Percentiles rank a stretch among this genome's conserved stretches.
Conservation (phyloP, 2,113 vertebrate genomes). For the Gopherus evgoodei region DNA sequence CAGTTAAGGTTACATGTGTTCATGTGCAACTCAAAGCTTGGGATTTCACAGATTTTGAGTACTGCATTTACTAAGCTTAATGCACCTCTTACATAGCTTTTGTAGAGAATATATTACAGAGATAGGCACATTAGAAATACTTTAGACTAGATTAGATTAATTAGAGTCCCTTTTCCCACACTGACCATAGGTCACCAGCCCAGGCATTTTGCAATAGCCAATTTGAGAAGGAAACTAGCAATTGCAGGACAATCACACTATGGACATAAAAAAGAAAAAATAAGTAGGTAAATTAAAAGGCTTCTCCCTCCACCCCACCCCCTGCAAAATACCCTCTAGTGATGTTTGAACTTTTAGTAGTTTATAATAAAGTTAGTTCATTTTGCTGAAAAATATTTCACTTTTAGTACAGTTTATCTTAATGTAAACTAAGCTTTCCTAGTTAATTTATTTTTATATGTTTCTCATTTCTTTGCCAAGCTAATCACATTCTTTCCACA, state of each 20-base stretch:
- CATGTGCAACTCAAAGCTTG: not conserved
- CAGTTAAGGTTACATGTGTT: not conserved
- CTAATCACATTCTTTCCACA: constrained; percentile 67
- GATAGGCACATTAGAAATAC: not conserved
- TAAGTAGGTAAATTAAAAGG: not conserved
- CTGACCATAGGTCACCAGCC: not conserved
- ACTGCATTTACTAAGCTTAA: not conserved
- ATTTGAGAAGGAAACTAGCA: not conserved
- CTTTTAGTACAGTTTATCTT: constrained; percentile 24
- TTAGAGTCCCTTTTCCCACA: not conserved
- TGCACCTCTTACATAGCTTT: not conserved
- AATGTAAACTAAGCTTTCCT: constrained; percentile 52
- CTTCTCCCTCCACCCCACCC: not conserved
- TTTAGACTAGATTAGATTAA: not conserved
- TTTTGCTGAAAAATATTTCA: constrained; percentile 58
- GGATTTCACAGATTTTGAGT: not conserved
- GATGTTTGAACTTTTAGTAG: constrained; percentile 26
- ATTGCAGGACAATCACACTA: not conserved
- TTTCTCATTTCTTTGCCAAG: constrained; percentile 55
- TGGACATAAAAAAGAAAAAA: not conserved
- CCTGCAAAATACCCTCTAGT: constrained; percentile 8
- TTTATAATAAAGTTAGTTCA: constrained; percentile 22
- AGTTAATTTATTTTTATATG: constrained; percentile 45
- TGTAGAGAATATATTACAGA: not conserved
- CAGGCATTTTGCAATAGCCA: not conserved